Evolutionary conservation across 2,113 vertebrate species (phyloP).

Genomic region (Sphyrna mokarran): DNA sequence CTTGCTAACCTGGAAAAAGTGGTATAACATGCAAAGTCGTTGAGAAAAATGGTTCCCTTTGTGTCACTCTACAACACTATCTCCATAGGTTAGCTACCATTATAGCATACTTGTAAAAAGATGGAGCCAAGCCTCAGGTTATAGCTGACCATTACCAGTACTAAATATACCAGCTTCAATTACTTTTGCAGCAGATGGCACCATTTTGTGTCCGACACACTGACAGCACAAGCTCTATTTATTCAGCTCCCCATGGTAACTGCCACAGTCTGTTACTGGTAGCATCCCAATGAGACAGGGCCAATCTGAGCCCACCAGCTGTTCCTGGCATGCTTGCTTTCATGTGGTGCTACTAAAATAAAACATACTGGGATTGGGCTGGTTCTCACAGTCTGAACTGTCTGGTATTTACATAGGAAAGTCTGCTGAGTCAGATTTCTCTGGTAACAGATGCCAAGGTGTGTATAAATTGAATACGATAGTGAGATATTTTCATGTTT

Average conservation of each 20-base stretch:
- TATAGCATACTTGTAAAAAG: background rate
- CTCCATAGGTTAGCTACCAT: background rate
- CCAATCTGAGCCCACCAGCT: background rate
- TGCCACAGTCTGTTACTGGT: background rate
- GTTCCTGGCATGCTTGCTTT: background rate
- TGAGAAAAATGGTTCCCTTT: background rate
- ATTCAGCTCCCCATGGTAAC: background rate
- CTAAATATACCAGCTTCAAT: background rate
- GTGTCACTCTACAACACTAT: background rate
- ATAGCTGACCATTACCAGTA: background rate
- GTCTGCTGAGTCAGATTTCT: background rate
- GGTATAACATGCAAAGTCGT: background rate
- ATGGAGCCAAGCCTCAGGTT: background rate
- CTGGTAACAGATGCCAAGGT: background rate
- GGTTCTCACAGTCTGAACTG: background rate
- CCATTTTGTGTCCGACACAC: background rate
- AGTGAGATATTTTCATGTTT: background rate
- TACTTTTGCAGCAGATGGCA: background rate
- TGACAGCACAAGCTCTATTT: background rate
- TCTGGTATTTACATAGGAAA: background rate
- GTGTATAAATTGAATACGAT: background rate
- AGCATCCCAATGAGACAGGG: background rate
- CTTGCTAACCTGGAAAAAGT: background rate
- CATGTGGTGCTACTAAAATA: background rate
- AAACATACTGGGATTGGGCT: background rate